Evolutionary conservation across 2,113 vertebrate genomes (phyloP), one percentile per base, ranked within the genome.

Genomic region (Saccopteryx leptura): DNA sequence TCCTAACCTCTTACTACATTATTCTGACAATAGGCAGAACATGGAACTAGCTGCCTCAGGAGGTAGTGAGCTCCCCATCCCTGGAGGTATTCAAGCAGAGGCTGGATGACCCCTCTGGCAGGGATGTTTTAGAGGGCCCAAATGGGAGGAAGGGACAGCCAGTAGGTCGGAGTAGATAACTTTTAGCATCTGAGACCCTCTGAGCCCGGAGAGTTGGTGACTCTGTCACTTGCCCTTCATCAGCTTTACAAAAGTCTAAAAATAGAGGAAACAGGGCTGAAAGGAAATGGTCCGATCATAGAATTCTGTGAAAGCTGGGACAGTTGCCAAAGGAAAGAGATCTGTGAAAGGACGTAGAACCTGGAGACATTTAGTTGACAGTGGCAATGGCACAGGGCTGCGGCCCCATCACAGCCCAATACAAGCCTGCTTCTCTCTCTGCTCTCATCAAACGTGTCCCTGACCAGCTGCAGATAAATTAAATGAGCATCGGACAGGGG

Each of bases 241-340:
- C 7, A 72, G 23, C 82, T 86, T 87, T 39, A 56, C 15, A 79
- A 75, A 93, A 91, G 72, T 93, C 48, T 86, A 58, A 86, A 71
- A 60, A n/a, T 26, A 76, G 72, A 93, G 66, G 48, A 88, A 81
- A 76, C 18, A 28, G 50, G 78, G 33, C 83, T 88, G 52, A 19
- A 58, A 74, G 68, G 93, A 86, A 76, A 72, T 65, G 13, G 52
- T 75, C 83, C 58, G 26, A 26, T 76, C 24, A 5, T 69, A 76
- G 68, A 84, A 61, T 92, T 95, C 88, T 85, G 26, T 93, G 84
- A 76, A 78, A 93, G 89, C n/a, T 93, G 60, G 95, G 60, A 50
- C 65, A 81, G 65, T 88, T 88, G 90, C 78, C 72, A 46, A 84
- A 95, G 90, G 83, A 80, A 79, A 54, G 69, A 83, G 87, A 76